Conservation (phyloP, 2,797 vertebrate species). For the Chelmon rostratus region DNA sequence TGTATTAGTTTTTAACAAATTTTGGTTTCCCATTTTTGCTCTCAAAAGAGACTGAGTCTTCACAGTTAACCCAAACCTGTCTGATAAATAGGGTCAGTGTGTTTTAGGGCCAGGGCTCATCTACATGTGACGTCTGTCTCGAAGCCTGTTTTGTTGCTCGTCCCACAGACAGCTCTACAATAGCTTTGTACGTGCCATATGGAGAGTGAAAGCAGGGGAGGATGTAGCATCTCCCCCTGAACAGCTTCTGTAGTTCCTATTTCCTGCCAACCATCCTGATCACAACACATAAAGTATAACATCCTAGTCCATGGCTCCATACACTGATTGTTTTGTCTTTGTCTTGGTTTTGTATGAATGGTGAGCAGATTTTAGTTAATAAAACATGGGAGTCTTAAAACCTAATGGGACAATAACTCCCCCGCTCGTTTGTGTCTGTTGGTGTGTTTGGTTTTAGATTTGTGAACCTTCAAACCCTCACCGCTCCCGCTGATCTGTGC, state of each 20-base stretch:
- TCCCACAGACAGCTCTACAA: slow-evolving; percentile 30
- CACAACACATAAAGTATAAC: background rate
- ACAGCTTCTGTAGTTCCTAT: slow-evolving; percentile 31
- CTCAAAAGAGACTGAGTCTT: slow-evolving; percentile 2
- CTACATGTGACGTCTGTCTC: slow-evolving; percentile 13
- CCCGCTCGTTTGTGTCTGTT: slow-evolving; percentile 43
- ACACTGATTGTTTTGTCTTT: background rate
- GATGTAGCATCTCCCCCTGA: slow-evolving; percentile 45
- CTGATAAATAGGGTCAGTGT: background rate
- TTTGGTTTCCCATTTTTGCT: slow-evolving; percentile 19
- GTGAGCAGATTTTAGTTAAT: slow-evolving; percentile 22
- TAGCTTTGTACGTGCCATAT: slow-evolving; percentile 67
- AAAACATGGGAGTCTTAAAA: background rate
- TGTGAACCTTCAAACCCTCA: slow-evolving; percentile 49
- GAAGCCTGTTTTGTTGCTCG: slow-evolving; percentile 28
- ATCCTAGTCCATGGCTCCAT: slow-evolving; percentile 18
- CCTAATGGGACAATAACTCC: background rate
- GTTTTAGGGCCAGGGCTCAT: slow-evolving; percentile 8
- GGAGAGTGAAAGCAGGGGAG: slow-evolving; percentile 43
- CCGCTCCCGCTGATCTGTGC: slow-evolving; percentile 23
- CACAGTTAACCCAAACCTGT: background rate
- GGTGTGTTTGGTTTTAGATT: slow-evolving; percentile 41
- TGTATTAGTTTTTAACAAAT: slow-evolving; percentile 68
- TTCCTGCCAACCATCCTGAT: slow-evolving; percentile 26
- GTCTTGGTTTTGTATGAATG: slow-evolving; percentile 27